A percentile compares a stretch with the other conserved stretches of the same genome.
phyloP scores from a whole-genome alignment of 35 echinoderm and acorn worm species.

The Strongylocentrotus purpuratus region DNA sequence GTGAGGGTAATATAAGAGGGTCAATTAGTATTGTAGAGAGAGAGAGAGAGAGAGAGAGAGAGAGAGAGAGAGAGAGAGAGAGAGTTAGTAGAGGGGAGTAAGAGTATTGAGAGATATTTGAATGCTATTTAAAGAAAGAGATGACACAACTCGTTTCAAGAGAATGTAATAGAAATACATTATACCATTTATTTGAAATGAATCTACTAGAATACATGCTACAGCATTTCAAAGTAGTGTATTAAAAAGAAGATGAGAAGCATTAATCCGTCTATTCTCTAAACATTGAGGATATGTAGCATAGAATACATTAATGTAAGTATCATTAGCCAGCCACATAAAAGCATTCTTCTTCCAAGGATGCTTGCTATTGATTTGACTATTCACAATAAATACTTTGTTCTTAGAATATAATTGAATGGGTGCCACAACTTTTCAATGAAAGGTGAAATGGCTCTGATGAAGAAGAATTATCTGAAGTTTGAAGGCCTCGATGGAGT shows the following conservation, averaged over 20 bases:
- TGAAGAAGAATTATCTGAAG: neutral
- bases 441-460: neutral
- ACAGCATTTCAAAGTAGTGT: neutral
- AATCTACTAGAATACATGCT: neutral
- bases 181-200: neutral
- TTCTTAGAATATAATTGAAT: constrained; percentile 15
- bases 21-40: neutral
- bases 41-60: neutral
- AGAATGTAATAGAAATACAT: no score
- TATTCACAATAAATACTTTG: constrained; percentile 1
- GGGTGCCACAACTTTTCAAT: neutral
- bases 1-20: neutral
- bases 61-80: neutral
- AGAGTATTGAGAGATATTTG: neutral
- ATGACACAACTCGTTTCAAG: no score
- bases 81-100: neutral
- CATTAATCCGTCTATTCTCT: neutral
- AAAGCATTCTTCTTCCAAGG: neutral
- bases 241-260: neutral
- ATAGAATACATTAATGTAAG: neutral
- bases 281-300: neutral
- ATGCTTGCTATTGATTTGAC: neutral
- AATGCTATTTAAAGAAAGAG: neutral
- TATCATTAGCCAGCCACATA: neutral
- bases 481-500: neutral